Base-by-base conservation (phyloP, 2,113 vertebrate genomes). In the Elephantulus edwardii region DNA sequence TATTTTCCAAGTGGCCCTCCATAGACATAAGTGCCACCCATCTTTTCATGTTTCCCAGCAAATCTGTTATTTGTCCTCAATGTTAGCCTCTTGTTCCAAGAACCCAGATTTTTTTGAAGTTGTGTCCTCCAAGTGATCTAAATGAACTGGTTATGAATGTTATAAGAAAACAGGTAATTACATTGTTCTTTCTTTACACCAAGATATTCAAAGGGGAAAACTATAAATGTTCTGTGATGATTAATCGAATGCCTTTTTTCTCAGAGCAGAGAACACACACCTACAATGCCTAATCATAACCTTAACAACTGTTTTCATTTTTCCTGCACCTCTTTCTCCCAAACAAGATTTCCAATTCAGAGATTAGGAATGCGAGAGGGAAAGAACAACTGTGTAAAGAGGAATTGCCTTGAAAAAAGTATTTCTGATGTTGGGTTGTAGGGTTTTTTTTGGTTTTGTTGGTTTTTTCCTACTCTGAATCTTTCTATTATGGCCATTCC, bases 341-440 rank as follows among this genome's bases (percentile, higher is more conserved):
- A 33, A 40, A 2, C 28, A n/a, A 12, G 22, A 38, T 44, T 26
- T 30, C 44, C 12, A 28, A 71, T 3, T 4, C 33, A 56, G 17
- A 56, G 24, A 8, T 19, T 33, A 26, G 24, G 20, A 26, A 7
- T 12, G n/a, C 20, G 10, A 7, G 19, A 22, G 38, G 35, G 66
- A 62, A 26, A 64, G 38, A 50, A 44, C 19, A 26, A 3, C 42
- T 20, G 16, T 22, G 3, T 24, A 7, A 83, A 9, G 64, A 56
- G 19, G 46, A 24, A 42, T 8, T 3, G 5, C 72, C 20, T 33
- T 38, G 13, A 35, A 50, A 52, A 0, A 0, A 24, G 6, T 10
- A 44, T n/a, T 33, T 9, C 74, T 33, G 13, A 2, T 20, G n/a
- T n/a, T n/a, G n/a, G n/a, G n/a, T n/a, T n/a, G n/a, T n/a, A n/a